Percentiles rank a stretch among this genome's conserved stretches.
phyloP scores from a whole-genome alignment of 2,888 invertebrate species.

The Pelosia muscerda region DNA sequence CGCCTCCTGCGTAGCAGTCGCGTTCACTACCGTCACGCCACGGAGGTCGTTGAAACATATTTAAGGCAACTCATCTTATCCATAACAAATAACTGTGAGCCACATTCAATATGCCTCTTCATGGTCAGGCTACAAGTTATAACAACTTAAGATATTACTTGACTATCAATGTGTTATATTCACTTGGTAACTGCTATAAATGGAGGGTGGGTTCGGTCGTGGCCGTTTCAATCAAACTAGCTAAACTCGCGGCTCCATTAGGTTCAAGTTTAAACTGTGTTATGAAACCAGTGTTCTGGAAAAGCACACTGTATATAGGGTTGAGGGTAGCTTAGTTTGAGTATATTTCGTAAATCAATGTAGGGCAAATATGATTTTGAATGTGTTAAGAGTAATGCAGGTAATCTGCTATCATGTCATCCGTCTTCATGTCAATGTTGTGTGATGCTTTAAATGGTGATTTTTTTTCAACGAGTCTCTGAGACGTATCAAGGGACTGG shows the following conservation, averaged over 20 bases:
- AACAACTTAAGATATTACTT: slow-evolving; percentile 32
- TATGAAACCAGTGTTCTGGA: slow-evolving; percentile 40
- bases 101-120: slow-evolving; percentile 1
- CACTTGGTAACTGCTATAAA: slow-evolving; percentile 36
- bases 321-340: background rate
- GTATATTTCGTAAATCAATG: background rate
- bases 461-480: too few species aligned
- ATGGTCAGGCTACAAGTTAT: slow-evolving; percentile 22
- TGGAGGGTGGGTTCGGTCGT: slow-evolving; percentile 9
- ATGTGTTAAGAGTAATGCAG: background rate
- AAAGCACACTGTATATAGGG: slow-evolving; percentile 23
- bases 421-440: too few species aligned
- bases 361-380: background rate
- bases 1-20: too few species aligned
- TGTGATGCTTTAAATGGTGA: too few species aligned
- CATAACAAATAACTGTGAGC: background rate
- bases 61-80: too few species aligned
- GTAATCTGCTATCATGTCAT: background rate
- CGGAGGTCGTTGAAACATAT: too few species aligned
- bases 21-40: too few species aligned
- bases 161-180: slow-evolving; percentile 28
- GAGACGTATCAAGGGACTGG: too few species aligned
- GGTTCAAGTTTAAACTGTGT: slow-evolving; percentile 46
- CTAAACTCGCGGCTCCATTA: slow-evolving; percentile 42
- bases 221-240: slow-evolving; percentile 50